A percentile compares a stretch with the other conserved stretches of the same genome.
These are phyloP conservation scores for Thereva nobilitata DNA, from an alignment of 2,888 invertebrate genomes.

Conservation along the genomic window DNA sequence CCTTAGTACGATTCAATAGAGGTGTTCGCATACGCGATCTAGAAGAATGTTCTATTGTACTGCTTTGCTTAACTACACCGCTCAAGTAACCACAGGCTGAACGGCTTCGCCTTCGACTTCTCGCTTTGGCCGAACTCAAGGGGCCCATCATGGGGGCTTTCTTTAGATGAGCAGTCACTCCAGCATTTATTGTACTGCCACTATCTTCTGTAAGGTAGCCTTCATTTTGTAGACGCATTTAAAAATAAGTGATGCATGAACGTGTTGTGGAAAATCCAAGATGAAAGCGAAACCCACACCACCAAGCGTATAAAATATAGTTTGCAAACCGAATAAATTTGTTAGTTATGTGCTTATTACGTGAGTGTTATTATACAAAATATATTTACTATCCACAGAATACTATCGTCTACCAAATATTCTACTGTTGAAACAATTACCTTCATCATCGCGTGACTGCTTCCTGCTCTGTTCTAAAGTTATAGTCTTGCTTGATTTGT, in stretches of 20 bases:
- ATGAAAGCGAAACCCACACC: slow-evolving; percentile 2
- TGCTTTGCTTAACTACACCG: slow-evolving; percentile 26
- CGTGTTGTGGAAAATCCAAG: slow-evolving; percentile 14
- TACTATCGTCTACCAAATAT: not conserved
- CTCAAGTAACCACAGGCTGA: slow-evolving; percentile 48
- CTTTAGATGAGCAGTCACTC: slow-evolving; percentile 41
- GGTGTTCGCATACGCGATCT: slow-evolving; percentile 54
- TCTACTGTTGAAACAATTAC: slow-evolving; percentile 16
- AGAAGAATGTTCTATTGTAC: slow-evolving; percentile 45
- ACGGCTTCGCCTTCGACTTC: slow-evolving; percentile 50
- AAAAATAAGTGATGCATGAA: not conserved
- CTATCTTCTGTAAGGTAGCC: slow-evolving; percentile 60
- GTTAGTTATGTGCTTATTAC: too few relatives aligned
- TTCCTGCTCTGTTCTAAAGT: slow-evolving; percentile 3
- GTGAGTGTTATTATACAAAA: not conserved
- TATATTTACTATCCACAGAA: not conserved
- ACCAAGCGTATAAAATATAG: not conserved
- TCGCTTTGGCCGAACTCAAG: slow-evolving; percentile 53
- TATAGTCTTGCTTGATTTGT: not conserved
- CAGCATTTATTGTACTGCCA: slow-evolving; percentile 43
- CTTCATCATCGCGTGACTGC: slow-evolving; percentile 41
- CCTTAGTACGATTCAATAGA: slow-evolving; percentile 49
- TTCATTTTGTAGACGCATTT: slow-evolving; percentile 44
- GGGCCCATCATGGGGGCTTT: slow-evolving; percentile 51
- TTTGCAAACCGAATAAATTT: not conserved